A percentile compares a stretch with the other conserved stretches of the same genome.
Evolutionary conservation across 2,797 vertebrate species (phyloP).

Genomic region (Petrocephalus schoutedeni): DNA sequence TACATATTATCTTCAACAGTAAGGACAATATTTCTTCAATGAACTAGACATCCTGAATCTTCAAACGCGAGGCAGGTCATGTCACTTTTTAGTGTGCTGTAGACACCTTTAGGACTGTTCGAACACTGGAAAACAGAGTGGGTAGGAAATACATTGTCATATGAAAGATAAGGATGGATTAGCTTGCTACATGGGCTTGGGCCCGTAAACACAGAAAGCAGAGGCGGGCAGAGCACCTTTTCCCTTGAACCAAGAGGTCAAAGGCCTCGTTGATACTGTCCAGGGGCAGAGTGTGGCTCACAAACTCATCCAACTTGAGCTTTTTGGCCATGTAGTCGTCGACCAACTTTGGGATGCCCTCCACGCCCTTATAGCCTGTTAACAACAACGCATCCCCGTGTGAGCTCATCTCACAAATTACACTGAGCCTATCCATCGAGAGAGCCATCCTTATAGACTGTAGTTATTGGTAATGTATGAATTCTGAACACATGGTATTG

Average conservation of each 20-base stretch:
- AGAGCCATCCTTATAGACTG: not conserved
- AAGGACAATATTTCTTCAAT: not conserved
- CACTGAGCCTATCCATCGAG: not conserved
- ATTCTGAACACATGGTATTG: not conserved
- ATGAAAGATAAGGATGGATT: not conserved
- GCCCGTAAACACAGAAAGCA: not conserved
- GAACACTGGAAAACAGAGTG: constrained; percentile 58
- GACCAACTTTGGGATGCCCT: constrained; percentile 66
- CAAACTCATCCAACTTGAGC: constrained; percentile 75
- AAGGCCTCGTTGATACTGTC: constrained; percentile 73
- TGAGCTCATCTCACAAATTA: not conserved
- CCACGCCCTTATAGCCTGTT: constrained; percentile 67
- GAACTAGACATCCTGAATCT: not conserved
- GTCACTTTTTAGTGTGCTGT: not conserved
- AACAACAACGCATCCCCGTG: not conserved
- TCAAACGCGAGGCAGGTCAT: not conserved
- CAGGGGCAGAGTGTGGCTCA: constrained; percentile 73
- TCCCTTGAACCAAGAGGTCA: constrained; percentile 69
- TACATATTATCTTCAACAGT: not conserved
- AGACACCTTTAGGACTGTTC: constrained; percentile 56
- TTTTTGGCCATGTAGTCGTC: constrained; percentile 72
- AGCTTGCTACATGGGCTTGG: not conserved
- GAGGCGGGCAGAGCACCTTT: constrained; percentile 61
- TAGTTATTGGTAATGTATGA: not conserved
- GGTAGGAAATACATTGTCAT: not conserved